Evolutionary conservation across 2,888 invertebrate species (phyloP).

Genomic region (Tachina fera): DNA sequence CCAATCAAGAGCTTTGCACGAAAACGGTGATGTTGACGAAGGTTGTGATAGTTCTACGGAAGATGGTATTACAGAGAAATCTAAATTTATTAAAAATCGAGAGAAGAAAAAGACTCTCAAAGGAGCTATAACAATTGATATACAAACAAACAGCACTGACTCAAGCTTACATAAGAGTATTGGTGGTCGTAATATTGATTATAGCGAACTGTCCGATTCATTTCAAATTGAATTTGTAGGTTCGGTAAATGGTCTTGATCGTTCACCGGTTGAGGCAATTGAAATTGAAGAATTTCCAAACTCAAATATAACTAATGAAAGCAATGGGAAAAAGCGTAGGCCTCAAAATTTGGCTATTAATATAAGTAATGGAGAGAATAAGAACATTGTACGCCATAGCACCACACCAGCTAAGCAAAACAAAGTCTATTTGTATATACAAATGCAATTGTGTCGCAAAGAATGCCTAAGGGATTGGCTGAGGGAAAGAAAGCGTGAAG

Average conservation of each 20-base stretch:
- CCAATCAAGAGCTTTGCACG: constrained; percentile 75
- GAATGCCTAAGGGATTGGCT: constrained; percentile 97
- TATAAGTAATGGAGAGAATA: constrained; percentile 43
- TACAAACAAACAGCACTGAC: constrained; percentile 78
- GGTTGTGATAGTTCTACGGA: constrained; percentile 56
- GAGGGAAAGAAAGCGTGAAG: constrained; percentile 84
- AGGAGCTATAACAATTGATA: constrained; percentile 78
- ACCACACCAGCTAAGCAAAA: constrained; percentile 75
- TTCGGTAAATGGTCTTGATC: constrained; percentile 74
- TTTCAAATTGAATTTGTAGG: constrained; percentile 82
- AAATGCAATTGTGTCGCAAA: constrained; percentile 97
- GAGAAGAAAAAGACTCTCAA: constrained; percentile 53
- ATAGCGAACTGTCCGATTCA: constrained; percentile 81
- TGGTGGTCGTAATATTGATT: constrained; percentile 76
- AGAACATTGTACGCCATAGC: constrained; percentile 62
- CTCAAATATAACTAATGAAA: constrained; percentile 8
- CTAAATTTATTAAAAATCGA: neutral
- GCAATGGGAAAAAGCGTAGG: constrained; percentile 73
- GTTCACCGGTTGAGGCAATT: neutral
- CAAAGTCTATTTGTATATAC: constrained; percentile 94
- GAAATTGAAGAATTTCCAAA: constrained; percentile 17
- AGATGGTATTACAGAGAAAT: constrained; percentile 42
- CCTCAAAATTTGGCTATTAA: constrained; percentile 75
- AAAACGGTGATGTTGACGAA: constrained; percentile 53
- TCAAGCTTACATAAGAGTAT: constrained; percentile 45